A percentile compares a stretch with the other conserved stretches of the same genome.
Evolutionary conservation across 2,888 invertebrate genomes (phyloP).

Genomic region (Meganola albula): DNA sequence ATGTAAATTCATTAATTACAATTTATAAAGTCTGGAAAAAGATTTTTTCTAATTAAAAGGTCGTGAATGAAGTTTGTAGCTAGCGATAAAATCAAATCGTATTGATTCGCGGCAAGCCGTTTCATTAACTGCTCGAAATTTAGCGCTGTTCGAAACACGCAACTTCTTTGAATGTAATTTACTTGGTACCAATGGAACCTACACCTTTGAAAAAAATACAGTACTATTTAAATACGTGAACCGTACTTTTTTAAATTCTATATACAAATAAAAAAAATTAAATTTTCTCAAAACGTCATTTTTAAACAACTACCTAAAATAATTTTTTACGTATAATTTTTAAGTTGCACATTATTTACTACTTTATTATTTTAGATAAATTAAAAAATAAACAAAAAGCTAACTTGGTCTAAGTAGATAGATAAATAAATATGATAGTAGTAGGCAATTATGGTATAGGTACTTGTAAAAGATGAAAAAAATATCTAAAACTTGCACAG

Average conservation of each 20-base stretch:
- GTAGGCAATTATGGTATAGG: too few relatives aligned
- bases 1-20: too few relatives aligned
- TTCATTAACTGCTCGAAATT: constrained; percentile 29
- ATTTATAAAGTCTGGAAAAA: too few relatives aligned
- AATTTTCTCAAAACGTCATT: not conserved
- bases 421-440: too few relatives aligned
- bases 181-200: not conserved
- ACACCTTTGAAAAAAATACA: not conserved
- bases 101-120: constrained; percentile 44
- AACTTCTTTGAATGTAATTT: constrained; percentile 20
- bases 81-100: constrained; percentile 41
- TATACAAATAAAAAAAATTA: not conserved
- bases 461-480: too few relatives aligned
- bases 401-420: too few relatives aligned
- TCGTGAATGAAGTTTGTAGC: constrained; percentile 32
- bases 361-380: too few relatives aligned
- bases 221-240: not conserved
- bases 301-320: not conserved
- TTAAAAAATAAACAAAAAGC: too few relatives aligned
- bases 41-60: too few relatives aligned
- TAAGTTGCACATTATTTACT: too few relatives aligned
- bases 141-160: constrained; percentile 21
- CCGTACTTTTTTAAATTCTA: not conserved
- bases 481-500: too few relatives aligned
- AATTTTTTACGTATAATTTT: too few relatives aligned